These are phyloP conservation scores for Bimastos eiseni DNA, from an alignment of 2,888 invertebrate genomes.

Conservation along the genomic window DNA sequence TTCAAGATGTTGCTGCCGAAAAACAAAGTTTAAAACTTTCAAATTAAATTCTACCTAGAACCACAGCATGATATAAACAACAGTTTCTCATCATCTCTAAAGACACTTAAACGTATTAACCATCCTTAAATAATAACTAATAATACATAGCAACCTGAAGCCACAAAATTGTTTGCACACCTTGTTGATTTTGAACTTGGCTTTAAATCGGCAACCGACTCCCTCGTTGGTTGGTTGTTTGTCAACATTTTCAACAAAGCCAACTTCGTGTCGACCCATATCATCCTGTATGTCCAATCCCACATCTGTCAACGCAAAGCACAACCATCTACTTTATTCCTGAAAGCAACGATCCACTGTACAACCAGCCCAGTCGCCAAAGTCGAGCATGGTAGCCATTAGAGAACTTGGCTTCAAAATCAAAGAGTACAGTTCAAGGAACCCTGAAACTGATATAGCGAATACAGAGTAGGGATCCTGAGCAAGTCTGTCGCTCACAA, in stretches of 20 bases:
- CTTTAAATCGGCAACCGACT: conserved; percentile 66
- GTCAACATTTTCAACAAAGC: conserved; percentile 66
- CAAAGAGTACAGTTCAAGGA: background rate
- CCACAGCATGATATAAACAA: background rate
- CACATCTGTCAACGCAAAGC: conserved; percentile 59
- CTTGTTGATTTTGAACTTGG: conserved; percentile 61
- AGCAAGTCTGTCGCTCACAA: too few relatives aligned
- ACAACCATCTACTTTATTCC: background rate
- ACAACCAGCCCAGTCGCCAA: background rate
- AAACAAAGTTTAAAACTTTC: background rate
- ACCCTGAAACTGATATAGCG: too few relatives aligned
- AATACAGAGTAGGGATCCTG: too few relatives aligned
- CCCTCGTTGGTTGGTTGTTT: conserved; percentile 62
- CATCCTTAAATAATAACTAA: background rate
- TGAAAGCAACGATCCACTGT: background rate
- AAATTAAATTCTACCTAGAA: background rate
- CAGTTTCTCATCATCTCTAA: background rate
- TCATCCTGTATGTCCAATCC: conserved; percentile 69
- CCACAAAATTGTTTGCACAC: conserved; percentile 44
- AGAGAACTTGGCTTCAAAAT: background rate
- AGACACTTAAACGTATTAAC: background rate
- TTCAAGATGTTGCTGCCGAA: background rate
- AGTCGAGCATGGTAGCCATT: background rate
- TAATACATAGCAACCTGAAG: background rate
- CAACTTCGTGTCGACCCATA: conserved; percentile 69